Conservation (phyloP, 2,797 vertebrate genomes). For the Diglossa cyanea region DNA sequence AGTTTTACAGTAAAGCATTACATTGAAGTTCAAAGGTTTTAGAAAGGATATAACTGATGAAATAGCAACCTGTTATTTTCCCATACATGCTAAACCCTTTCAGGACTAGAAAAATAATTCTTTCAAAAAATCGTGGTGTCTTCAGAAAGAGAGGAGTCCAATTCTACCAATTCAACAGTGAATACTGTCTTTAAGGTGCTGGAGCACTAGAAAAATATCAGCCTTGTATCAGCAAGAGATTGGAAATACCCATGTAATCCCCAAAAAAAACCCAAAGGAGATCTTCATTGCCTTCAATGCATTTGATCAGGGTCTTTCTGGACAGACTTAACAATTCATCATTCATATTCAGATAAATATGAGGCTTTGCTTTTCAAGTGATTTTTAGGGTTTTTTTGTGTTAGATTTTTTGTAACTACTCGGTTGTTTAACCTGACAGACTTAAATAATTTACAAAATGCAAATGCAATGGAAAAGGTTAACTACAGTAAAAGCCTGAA, state of each 20-base stretch:
- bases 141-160: not conserved
- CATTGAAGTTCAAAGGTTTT: not conserved
- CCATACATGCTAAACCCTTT: not conserved
- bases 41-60: not conserved
- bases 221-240: not conserved
- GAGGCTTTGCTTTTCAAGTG: not conserved
- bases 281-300: not conserved
- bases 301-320: not conserved
- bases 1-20: not conserved
- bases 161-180: not conserved
- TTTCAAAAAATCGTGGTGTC: not conserved
- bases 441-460: not conserved
- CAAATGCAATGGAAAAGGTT: not conserved
- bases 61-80: not conserved
- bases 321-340: not conserved
- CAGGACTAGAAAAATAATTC: not conserved
- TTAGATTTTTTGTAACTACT: not conserved
- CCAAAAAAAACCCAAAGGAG: not conserved
- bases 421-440: not conserved
- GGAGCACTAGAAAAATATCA: not conserved
- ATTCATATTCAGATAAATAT: not conserved
- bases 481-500: not conserved
- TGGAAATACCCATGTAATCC: not conserved
- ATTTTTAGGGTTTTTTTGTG: not conserved
- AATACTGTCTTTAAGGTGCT: not conserved